Evolutionary conservation across 2,888 invertebrate genomes (phyloP), one percentile per base, ranked within the genome.

Genomic region (Hydriomena furcata): DNA sequence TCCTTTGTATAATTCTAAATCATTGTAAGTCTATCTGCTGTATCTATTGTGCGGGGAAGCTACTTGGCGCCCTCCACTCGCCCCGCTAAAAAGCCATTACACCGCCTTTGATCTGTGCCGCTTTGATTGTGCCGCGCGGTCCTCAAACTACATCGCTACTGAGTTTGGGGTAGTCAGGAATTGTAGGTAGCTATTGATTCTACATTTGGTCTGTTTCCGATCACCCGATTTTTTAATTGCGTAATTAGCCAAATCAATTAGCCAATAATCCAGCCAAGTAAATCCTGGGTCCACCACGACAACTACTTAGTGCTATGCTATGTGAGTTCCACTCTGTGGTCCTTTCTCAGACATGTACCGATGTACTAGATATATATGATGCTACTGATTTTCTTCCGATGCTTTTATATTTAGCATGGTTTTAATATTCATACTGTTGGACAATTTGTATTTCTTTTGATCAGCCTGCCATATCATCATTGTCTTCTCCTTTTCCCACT

Each of bases 71-170:
- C 66, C 63, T 63, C 61, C 61, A 51, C 66, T 59, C 69, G 61
- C 70, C 73, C 71, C 77, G 74, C 80, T 84, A 81, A 82, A 84
- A 84, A 84, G 79, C 84, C 82, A 85, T 87, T 84, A 85, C 70
- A 64, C 65, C 66, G 73, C 72, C 85, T 87, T 87, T 87, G 87
- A 87, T 84, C 73, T 80, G 67, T 67, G 68, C 78, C 80, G 78
- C 82, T 82, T 81, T 85, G 84, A 84, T 82, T 76, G 79, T 74
- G 65, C 76, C 78, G 79, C 77, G 61, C 67, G 71, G 17, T 71
- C 52, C 79, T 79, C 81, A 77, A 80, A 82, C 86, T 84, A 79
- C 77, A 63, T 54, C 51, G 63, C 60, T 47, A 57, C 50, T 30
- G 3, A 8, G 8, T 8, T 27, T 21, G 32, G 32, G 35, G 40